These are phyloP conservation scores for Cataglyphis hispanica DNA, from an alignment of 1,140 invertebrate genomes.

Conservation along the genomic window DNA sequence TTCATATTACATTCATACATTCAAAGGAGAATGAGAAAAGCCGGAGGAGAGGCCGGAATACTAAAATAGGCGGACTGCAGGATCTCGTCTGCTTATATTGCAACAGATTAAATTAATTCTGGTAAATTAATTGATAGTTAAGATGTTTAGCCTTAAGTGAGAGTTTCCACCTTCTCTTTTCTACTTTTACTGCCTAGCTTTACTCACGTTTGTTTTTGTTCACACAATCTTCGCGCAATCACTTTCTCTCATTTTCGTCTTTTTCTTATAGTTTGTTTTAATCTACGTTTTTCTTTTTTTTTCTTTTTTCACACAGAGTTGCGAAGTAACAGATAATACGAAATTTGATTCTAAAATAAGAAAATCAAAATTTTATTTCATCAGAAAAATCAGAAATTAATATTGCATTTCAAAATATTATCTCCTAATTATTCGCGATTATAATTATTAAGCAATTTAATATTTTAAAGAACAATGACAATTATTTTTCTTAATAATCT, in stretches of 20 bases:
- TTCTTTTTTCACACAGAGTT: not conserved
- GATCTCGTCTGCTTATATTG: slow-evolving; percentile 78
- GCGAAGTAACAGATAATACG: not conserved
- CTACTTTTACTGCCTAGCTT: slow-evolving; percentile 26
- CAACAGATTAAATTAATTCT: slow-evolving; percentile 82
- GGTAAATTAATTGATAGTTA: slow-evolving; percentile 82
- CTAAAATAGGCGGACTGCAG: slow-evolving; percentile 47
- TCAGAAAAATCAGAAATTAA: not conserved
- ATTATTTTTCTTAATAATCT: not conserved
- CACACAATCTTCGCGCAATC: not conserved
- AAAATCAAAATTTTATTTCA: not conserved
- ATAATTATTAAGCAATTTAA: slow-evolving; percentile 8
- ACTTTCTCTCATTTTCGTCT: slow-evolving; percentile 18
- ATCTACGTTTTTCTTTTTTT: not conserved
- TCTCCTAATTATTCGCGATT: not conserved
- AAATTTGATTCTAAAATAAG: not conserved
- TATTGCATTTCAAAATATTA: not conserved
- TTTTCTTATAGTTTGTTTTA: not conserved
- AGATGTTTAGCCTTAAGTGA: slow-evolving; percentile 81
- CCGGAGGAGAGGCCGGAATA: not conserved
- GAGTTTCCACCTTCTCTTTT: slow-evolving; percentile 60
- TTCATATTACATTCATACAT: not conserved
- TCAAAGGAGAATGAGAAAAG: not conserved
- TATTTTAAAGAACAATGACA: not conserved
- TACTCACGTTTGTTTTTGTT: slow-evolving; percentile 11